Evolutionary conservation across 2,797 vertebrate species (phyloP), one percentile per base, ranked within the genome.

Genomic region (Acanthopagrus latus): DNA sequence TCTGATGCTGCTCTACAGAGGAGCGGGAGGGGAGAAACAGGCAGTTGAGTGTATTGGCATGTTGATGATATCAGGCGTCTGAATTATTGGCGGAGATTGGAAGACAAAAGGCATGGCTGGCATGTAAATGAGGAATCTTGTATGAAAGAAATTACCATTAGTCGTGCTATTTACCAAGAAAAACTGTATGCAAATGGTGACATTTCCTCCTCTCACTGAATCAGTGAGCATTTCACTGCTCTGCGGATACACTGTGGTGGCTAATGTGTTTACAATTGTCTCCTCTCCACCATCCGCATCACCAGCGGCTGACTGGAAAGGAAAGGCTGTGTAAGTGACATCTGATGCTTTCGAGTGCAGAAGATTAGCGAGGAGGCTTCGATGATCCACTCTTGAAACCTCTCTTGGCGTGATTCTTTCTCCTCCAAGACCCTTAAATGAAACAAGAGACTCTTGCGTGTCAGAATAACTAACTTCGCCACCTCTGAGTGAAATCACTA

Each of bases 101-200:
- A 80, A 86, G 66, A 88, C 76, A 78, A 88, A 87, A 27, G 33
- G 52, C 83, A 71, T 66, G 83, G 81, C 63, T 67, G 74, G 72
- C 76, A 88, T 92, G 65, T 81, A 78, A 88, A 92, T 89, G 64
- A 82, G 74, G 55, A 2, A 5, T 74, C 50, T 64, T 50, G 50
- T 66, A 48, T 84, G 64, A 85, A 83, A 76, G 25, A 80, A 82
- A 89, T 90, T 66, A 83, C 51, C 51, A 76, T 88, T 82, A 84
- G 76, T 80, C 41, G 58, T 73, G 80, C 74, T 91, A 83, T 92
- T 91, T 88, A 83, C 88, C 60, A 72, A 75, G 76, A 80, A 82
- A 85, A 88, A 82, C 74, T 65, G 18, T 84, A 93, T 92, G 91
- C 89, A 91, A 94, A 93, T 90, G 69, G 79, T 85, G 91, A 86